phyloP scores from a whole-genome alignment of 2,888 invertebrate genomes.

The Apodemia zela region DNA sequence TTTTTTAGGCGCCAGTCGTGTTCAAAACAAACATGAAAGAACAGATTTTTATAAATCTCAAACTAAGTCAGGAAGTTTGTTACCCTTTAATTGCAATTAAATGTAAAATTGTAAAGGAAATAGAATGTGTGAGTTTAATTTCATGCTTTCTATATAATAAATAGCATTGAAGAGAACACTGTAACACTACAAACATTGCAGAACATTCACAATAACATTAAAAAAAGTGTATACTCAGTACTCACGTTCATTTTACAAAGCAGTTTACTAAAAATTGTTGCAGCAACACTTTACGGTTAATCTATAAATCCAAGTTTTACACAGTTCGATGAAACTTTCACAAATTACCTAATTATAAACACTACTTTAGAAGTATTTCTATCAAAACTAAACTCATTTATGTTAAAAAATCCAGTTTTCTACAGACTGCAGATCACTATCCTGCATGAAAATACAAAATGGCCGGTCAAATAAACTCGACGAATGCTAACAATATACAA shows the following conservation, averaged over 20 bases:
- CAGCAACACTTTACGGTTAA: conserved; percentile 10
- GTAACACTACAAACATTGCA: conserved; percentile 22
- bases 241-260: conserved; percentile 37
- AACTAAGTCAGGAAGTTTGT: conserved; percentile 2
- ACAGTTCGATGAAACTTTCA: conserved; percentile 17
- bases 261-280: conserved; percentile 12
- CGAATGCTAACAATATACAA: conserved; percentile 29
- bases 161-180: conserved; percentile 13
- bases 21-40: conserved; percentile 8
- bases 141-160: conserved; percentile 7
- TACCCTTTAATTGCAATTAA: background rate
- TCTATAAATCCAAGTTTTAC: conserved; percentile 2
- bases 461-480: conserved; percentile 56
- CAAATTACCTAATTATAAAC: conserved; percentile 24
- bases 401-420: conserved; percentile 51
- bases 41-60: background rate
- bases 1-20: conserved; percentile 7
- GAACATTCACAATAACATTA: conserved; percentile 26
- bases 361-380: conserved; percentile 23
- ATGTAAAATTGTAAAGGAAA: background rate
- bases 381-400: conserved; percentile 29
- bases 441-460: conserved; percentile 65
- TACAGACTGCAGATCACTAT: conserved; percentile 42
- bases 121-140: conserved; percentile 3
- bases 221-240: conserved; percentile 33